phyloP scores from a whole-genome alignment of 2,797 vertebrate genomes.

The Furcifer pardalis region DNA sequence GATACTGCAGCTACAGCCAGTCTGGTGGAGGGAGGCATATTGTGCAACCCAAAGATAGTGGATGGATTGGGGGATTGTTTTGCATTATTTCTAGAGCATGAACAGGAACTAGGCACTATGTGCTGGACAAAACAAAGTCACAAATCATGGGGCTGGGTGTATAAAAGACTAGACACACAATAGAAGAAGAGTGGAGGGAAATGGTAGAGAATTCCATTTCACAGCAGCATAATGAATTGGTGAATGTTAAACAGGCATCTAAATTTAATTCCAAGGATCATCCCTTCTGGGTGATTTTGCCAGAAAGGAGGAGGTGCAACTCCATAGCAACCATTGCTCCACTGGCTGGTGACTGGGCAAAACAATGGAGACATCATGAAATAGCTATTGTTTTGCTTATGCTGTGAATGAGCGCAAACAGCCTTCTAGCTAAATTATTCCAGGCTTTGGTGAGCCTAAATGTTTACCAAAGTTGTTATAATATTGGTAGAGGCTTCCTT shows the following conservation, averaged over 20 bases:
- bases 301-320: background rate
- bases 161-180: background rate
- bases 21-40: conserved; percentile 18
- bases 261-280: background rate
- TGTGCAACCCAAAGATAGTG: conserved; percentile 48
- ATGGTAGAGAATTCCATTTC: background rate
- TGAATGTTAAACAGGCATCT: background rate
- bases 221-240: background rate
- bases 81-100: background rate
- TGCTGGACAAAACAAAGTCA: background rate
- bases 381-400: background rate
- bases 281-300: background rate
- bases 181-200: background rate
- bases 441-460: no score
- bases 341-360: background rate
- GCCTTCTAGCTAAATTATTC: background rate
- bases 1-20: conserved; percentile 41
- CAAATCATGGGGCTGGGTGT: background rate
- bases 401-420: background rate
- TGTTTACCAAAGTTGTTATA: background rate
- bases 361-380: background rate
- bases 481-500: background rate
- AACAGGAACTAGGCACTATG: background rate
- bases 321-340: background rate
- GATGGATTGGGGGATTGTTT: no score